Conservation (phyloP, 1,140 invertebrate genomes). For the Neelides sp. region DNA sequence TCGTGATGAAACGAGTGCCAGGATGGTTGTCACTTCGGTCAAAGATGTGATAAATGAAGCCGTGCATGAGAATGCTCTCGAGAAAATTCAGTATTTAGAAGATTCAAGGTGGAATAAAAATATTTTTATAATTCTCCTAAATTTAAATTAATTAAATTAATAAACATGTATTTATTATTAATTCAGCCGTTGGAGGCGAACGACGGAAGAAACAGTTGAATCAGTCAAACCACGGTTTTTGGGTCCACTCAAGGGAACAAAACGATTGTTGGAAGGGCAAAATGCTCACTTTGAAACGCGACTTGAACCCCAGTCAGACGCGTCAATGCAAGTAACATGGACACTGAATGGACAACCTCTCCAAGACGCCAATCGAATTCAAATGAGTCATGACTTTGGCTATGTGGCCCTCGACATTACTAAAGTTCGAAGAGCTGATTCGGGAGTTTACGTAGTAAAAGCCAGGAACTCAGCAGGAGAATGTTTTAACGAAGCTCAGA, state of each 20-base stretch:
- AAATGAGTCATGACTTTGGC: slow-evolving; percentile 88
- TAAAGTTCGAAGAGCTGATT: slow-evolving; percentile 70
- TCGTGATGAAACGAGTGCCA: slow-evolving; percentile 73
- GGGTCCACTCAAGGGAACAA: slow-evolving; percentile 74
- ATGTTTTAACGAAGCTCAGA: slow-evolving; percentile 61
- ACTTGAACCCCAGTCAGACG: slow-evolving; percentile 81
- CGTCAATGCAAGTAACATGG: slow-evolving; percentile 73
- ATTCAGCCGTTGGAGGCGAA: no score
- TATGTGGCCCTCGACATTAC: slow-evolving; percentile 88
- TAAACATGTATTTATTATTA: no score
- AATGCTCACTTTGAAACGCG: slow-evolving; percentile 88
- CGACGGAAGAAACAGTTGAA: no score
- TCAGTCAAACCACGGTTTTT: slow-evolving; percentile 60
- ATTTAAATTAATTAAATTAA: no score
- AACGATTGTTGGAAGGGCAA: slow-evolving; percentile 89
- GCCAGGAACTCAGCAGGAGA: slow-evolving; percentile 77
- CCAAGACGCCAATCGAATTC: slow-evolving; percentile 66
- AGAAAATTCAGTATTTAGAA: slow-evolving; percentile 79
- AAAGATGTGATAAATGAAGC: slow-evolving; percentile 73
- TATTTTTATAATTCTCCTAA: no score
- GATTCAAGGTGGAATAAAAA: slow-evolving; percentile 57
- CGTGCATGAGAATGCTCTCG: slow-evolving; percentile 70
- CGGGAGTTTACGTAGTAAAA: slow-evolving; percentile 73
- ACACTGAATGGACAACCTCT: slow-evolving; percentile 77
- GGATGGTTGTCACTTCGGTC: slow-evolving; percentile 70